Base-by-base conservation (phyloP, 2,113 vertebrate genomes). In the Scopus umbretta region DNA sequence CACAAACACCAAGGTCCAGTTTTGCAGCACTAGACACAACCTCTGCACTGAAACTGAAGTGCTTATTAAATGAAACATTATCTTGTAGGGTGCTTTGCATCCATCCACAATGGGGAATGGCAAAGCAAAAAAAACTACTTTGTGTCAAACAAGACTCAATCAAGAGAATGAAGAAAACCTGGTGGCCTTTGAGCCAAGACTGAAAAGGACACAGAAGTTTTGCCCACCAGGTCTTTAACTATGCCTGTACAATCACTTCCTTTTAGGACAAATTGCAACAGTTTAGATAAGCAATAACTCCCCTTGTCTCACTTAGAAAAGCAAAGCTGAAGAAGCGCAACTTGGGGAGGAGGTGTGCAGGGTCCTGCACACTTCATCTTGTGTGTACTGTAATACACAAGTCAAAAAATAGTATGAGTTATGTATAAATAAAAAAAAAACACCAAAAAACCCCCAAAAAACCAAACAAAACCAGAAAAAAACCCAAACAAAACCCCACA, bases 361-460 rank as follows among this genome's bases (percentile, higher is more conserved):
- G 52, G n/a, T 55, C 63, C 79, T 42, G 18, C 29, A 61, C 0
- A 30, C 29, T 32, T 59, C 16, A 53, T 9, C 59, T 34, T 17
- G 12, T 15, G 29, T 6, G 2, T 21, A 42, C 7, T 16, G 32
- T 3, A 29, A 49, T 4, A 73, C 2, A 0, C 0, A 71, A 70
- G 12, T 52, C n/a, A 71, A 66, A 56, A 65, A 72, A 6, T 9
- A 34, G 11, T 7, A 16, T 15, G 12, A 71, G n/a, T 62, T 56
- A 55, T 1, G 1, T 2, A 10, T 11, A 67, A 68, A 25, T 13
- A n/a, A 78, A 21, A 91, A 71, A 68, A 67, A 9, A 5, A 21
- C 62, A 7, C n/a, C n/a, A 9, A 11, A 7, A 45, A 47, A 19
- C 45, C 45, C 43, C 13, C 50, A 45, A 89, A 26, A 22, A 9